A percentile compares a stretch with the other conserved stretches of the same genome.
These are phyloP conservation scores for Gastracanthus pulcherrimus DNA, from an alignment of 2,888 invertebrate genomes.

Conservation along the genomic window DNA sequence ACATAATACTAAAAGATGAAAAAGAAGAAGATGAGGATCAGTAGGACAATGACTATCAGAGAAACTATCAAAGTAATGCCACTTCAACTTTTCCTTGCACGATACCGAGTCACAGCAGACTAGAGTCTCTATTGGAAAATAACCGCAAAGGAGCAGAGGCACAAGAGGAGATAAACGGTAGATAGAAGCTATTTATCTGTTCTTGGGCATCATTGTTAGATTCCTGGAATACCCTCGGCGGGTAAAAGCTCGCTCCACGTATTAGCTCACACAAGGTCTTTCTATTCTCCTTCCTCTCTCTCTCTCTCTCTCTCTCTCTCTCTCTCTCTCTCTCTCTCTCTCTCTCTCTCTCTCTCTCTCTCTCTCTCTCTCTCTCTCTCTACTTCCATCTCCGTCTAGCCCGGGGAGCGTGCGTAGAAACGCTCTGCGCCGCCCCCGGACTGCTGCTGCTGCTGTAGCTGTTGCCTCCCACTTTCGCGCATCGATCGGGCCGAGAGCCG, in stretches of 20 bases:
- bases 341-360: not conserved
- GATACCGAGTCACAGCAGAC: no score
- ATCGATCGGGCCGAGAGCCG: conserved; percentile 32
- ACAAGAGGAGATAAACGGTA: not conserved
- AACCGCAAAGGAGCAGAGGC: not conserved
- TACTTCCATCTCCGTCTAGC: not conserved
- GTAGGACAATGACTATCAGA: not conserved
- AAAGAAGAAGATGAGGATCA: not conserved
- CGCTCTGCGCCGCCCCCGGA: not conserved
- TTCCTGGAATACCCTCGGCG: conserved; percentile 38
- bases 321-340: not conserved
- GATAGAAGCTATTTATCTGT: not conserved
- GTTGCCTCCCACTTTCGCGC: not conserved
- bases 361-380: not conserved
- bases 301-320: not conserved
- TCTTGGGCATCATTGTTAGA: not conserved
- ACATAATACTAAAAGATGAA: no score
- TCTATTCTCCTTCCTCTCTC: no score
- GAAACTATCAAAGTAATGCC: not conserved
- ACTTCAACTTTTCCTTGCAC: no score
- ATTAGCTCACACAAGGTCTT: not conserved
- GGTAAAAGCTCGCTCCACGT: conserved; percentile 1
- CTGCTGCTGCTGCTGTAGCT: no score
- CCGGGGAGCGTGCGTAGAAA: conserved; percentile 29
- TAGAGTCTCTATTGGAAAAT: not conserved